These are phyloP conservation scores for Dromiciops gliroides DNA, from an alignment of 2,113 vertebrate species.

Conservation along the genomic window DNA sequence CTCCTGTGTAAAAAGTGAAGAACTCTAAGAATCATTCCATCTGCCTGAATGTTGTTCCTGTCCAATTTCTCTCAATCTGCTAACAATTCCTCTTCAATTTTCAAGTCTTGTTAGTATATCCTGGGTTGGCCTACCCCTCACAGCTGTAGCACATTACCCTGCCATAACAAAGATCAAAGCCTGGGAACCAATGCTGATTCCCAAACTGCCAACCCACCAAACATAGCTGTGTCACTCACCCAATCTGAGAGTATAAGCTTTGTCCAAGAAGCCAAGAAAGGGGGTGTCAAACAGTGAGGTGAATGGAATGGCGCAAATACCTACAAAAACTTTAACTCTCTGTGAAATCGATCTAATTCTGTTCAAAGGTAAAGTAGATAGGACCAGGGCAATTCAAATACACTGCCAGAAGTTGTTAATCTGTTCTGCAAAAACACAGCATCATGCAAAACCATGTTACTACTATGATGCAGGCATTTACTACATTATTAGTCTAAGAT, in stretches of 20 bases:
- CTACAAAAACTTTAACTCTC: neutral
- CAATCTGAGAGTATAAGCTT: neutral
- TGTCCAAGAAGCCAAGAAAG: accelerated
- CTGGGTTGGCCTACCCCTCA: neutral
- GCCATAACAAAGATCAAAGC: constrained; percentile 50
- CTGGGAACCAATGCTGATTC: neutral
- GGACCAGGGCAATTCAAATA: neutral
- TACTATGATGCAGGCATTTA: neutral
- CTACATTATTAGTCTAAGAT: neutral
- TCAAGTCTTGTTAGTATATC: neutral
- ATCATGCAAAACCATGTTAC: neutral
- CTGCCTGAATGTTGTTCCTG: neutral
- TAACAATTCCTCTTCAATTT: constrained; percentile 51
- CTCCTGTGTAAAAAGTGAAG: no score
- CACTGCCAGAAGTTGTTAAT: neutral
- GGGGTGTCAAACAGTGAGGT: neutral
- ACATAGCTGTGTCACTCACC: neutral
- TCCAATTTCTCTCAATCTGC: constrained; percentile 39
- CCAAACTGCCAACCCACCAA: neutral
- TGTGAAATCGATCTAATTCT: neutral
- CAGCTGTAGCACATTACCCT: constrained; percentile 49
- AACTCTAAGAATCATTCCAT: neutral
- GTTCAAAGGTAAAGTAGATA: neutral
- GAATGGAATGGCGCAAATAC: neutral
- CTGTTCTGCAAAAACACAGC: neutral